A percentile compares a stretch with the other conserved stretches of the same genome.
Evolutionary conservation across 2,888 invertebrate species (phyloP).

Genomic region (Drosophila nigricruria): DNA sequence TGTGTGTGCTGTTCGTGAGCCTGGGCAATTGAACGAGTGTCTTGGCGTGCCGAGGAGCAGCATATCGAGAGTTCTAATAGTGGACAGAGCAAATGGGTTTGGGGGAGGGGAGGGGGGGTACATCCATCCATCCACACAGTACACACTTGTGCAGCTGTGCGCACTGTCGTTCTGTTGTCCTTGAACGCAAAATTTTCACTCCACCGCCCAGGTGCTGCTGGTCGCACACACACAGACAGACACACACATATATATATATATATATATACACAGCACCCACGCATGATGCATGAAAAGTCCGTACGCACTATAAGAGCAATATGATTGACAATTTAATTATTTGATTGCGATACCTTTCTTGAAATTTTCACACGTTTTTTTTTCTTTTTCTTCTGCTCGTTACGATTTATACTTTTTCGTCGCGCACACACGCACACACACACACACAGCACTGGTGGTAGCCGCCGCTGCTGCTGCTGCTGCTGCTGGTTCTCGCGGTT

Average conservation of each 20-base stretch:
- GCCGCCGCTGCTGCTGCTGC: constrained; percentile 60
- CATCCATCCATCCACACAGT: constrained; percentile 42
- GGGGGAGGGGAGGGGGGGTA: constrained; percentile 3
- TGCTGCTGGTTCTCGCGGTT: constrained; percentile 56
- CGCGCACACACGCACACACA: constrained; percentile 69
- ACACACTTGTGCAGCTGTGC: constrained; percentile 63
- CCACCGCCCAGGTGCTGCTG: constrained; percentile 67
- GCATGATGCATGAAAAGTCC: constrained; percentile 47
- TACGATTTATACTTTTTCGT: constrained; percentile 77
- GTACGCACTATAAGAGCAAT: constrained; percentile 12
- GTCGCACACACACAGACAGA: constrained; percentile 37
- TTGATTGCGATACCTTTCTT: constrained; percentile 63
- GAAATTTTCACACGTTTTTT: constrained; percentile 76
- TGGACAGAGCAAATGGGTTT: constrained; percentile 13
- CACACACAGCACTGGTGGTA: constrained; percentile 62
- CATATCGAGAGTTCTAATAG: constrained; percentile 45
- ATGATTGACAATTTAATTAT: constrained; percentile 28
- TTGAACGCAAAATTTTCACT: constrained; percentile 81
- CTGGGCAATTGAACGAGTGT: constrained; percentile 42
- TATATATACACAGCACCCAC: constrained; percentile 4
- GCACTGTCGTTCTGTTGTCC: constrained; percentile 72
- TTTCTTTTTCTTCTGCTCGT: constrained; percentile 71
- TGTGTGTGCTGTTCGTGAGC: constrained; percentile 30
- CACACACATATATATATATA: too few relatives aligned
- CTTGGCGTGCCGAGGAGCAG: constrained; percentile 36